Base-by-base conservation (phyloP, 1,140 invertebrate genomes). In the Pseudobourletiella spinata region DNA sequence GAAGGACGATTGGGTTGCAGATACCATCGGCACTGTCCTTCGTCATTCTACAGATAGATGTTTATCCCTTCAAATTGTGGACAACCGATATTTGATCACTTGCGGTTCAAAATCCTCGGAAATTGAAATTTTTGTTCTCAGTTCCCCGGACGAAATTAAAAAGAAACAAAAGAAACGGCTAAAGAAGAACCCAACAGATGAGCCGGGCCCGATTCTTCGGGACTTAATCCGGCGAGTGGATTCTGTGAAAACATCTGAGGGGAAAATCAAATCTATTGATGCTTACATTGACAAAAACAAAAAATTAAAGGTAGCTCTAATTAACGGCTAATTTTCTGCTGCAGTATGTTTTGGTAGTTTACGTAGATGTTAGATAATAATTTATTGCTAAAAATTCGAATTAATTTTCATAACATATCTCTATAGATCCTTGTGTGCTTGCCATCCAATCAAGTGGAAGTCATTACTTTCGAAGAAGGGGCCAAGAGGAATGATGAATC, bases 41-140 rank as follows among this genome's bases (percentile, higher is more conserved):
- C 64, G 68, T 0, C 28, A 61, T 54, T 29, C 62, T 3, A 46
- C 52, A 42, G 68, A 67, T 24, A 52, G 68, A 26, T 29, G 52
- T 14, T 25, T 32, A 15, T 15, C 39, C 14, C 18, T 66, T 3
- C 25, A 48, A 29, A 44, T 67, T 43, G 61, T 64, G 2, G 54
- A 64, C 6, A 35, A 59, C 30, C 30, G 44, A 2, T 54, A 63
- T 20, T 16, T 68, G 3, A 25, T 66, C 42, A 22, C 24, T 6
- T n/a, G 30, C 26, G 66, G 66, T 50, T 26, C 42, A 22, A 60
- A 60, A 35, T 66, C 64, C 1, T 35, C 51, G 16, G 42, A 63
- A 11, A 75, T 97, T 14, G 95, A 98, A 77, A 73, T 93, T 30
- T 98, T 94, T 74, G 77, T 83, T 50, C 83, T 98, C 63, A 82